These are phyloP conservation scores for Bradypodion pumilum DNA, from an alignment of 2,797 vertebrate species.

Conservation along the genomic window DNA sequence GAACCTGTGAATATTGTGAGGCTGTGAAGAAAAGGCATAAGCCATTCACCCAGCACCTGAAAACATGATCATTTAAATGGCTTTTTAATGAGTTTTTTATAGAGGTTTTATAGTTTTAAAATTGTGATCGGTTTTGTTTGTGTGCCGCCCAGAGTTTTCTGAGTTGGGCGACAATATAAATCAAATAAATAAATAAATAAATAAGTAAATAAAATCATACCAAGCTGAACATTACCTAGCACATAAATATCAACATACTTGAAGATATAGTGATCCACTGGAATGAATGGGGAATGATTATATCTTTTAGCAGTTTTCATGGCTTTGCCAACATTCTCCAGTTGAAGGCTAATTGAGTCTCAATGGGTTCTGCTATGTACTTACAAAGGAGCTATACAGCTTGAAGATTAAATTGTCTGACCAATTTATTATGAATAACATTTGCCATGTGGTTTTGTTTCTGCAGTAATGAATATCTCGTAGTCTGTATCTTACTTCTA, in stretches of 20 bases:
- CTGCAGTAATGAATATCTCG: neutral
- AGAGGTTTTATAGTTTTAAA: too few relatives aligned
- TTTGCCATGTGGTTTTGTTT: neutral
- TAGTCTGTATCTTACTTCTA: neutral
- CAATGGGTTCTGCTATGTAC: neutral
- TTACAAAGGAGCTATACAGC: neutral
- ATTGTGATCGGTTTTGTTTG: too few relatives aligned
- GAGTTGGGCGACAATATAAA: too few relatives aligned
- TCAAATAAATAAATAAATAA: too few relatives aligned
- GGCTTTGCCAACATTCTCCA: neutral
- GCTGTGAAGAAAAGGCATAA: too few relatives aligned
- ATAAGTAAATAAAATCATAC: too few relatives aligned
- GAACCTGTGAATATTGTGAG: neutral
- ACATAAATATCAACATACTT: neutral
- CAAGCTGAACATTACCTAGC: neutral
- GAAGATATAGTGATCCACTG: neutral
- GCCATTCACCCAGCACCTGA: too few relatives aligned
- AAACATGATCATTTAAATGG: too few relatives aligned
- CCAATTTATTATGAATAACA: conserved; percentile 4
- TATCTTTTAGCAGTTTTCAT: neutral
- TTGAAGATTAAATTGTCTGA: conserved; percentile 1
- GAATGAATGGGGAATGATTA: neutral
- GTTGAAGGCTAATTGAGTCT: neutral
- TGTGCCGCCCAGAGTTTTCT: too few relatives aligned
- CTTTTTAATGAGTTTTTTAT: too few relatives aligned